Base-by-base conservation (phyloP, 2,888 invertebrate genomes). In the Aporophyla lueneburgensis region DNA sequence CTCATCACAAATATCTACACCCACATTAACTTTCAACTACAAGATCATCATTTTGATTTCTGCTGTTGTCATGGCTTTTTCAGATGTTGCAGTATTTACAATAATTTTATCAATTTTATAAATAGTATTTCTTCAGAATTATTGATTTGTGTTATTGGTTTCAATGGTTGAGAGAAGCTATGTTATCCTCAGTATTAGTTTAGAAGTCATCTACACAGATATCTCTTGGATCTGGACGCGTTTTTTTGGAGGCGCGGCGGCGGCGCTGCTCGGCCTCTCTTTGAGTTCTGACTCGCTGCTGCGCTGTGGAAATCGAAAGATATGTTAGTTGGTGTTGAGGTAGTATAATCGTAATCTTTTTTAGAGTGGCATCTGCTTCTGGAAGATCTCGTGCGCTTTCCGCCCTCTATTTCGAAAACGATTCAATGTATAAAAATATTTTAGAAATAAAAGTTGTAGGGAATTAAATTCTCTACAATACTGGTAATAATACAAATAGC, bases 171-270 rank as follows among this genome's bases (percentile, higher is more conserved):
- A 12, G 14, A 49, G 12, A 49, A 43, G 19, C 12, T 14, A 12
- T n/a, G n/a, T 12, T 49, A 7, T 76, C 21, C 49, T n/a, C 16
- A 62, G 19, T 72, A 40, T 21, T 21, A 53, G 24, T 83, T 90
- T 78, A 94, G 79, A 92, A 94, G 75, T 93, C 93, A 86, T 97
- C 97, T 98, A 98, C 93, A 98, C 98, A 78, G 98, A 98, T 93
- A 98, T 98, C 95, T 98, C 98, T 94, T 98, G 98, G 88, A 98
- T 98, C 94, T 98, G 98, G 78, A 98, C 98, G 91, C 98, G 97
- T 93, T 98, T 98, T 94, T 98, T 98, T 87, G 98, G 96, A 46
- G 97, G 97, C 92, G 88, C 92, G 87, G 82, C 89, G 87, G 89
- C 93, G 88, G 87, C 89, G 87, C 90, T 90, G 87, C 77, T 86